These are phyloP conservation scores for Eupeodes latifasciatus DNA, from an alignment of 2,888 invertebrate genomes.

Conservation along the genomic window DNA sequence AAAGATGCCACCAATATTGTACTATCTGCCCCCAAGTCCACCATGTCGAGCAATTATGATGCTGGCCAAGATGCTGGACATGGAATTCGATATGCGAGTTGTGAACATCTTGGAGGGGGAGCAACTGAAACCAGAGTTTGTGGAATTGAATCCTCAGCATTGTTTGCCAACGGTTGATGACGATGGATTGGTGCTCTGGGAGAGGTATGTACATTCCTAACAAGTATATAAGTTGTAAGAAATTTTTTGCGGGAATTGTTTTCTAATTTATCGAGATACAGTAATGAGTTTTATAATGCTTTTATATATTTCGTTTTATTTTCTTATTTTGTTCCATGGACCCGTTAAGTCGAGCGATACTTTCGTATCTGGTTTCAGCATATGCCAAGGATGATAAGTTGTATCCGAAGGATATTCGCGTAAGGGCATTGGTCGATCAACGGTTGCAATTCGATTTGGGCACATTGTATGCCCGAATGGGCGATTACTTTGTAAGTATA, in stretches of 20 bases:
- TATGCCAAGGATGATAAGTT: conserved; percentile 87
- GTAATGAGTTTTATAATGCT: conserved; percentile 52
- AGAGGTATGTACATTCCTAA: conserved; percentile 80
- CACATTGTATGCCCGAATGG: conserved; percentile 85
- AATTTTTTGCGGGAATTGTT: background rate
- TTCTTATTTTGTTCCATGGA: background rate
- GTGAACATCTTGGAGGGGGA: conserved; percentile 86
- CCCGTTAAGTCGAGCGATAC: conserved; percentile 84
- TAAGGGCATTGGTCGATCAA: conserved; percentile 86
- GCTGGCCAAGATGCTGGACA: conserved; percentile 86
- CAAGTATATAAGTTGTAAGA: too few species aligned
- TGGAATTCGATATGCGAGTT: conserved; percentile 86
- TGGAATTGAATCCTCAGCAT: conserved; percentile 86
- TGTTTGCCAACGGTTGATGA: conserved; percentile 86
- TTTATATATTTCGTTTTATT: background rate
- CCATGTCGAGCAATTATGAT: conserved; percentile 87
- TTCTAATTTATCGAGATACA: conserved; percentile 13
- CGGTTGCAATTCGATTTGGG: conserved; percentile 86
- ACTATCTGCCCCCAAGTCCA: conserved; percentile 86
- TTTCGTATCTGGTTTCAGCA: conserved; percentile 86
- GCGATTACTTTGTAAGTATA: conserved; percentile 85
- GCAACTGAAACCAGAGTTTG: conserved; percentile 86
- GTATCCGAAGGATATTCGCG: conserved; percentile 86
- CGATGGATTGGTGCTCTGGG: conserved; percentile 86
- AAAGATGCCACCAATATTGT: conserved; percentile 84